Evolutionary conservation across 2,113 vertebrate species (phyloP).

Genomic region (Nicator chloris): DNA sequence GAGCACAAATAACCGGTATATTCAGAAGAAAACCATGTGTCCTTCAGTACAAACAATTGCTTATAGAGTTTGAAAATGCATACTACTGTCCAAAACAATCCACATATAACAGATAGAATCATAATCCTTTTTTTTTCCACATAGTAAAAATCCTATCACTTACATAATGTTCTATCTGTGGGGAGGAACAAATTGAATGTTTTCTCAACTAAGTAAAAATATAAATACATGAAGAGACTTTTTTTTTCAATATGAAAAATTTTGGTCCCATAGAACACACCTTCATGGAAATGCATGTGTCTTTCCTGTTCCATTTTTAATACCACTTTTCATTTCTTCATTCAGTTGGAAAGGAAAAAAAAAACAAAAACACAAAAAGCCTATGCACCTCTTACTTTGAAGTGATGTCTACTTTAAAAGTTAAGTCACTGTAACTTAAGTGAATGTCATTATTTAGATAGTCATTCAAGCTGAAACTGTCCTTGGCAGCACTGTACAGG

Average conservation of each 20-base stretch:
- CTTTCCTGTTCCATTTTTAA: neutral
- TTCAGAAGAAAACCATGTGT: neutral
- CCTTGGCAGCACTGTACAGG: constrained; percentile 39
- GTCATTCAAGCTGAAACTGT: constrained; percentile 56
- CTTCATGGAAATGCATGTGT: neutral
- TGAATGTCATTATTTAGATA: constrained; percentile 1
- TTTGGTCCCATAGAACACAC: neutral
- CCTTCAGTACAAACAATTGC: neutral
- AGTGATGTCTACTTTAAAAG: neutral
- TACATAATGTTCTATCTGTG: neutral
- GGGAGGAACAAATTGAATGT: neutral
- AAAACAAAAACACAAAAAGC: neutral
- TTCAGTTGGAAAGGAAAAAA: neutral
- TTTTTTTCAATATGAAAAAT: neutral
- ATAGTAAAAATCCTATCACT: neutral
- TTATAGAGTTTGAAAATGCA: neutral
- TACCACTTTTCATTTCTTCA: neutral
- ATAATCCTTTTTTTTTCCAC: neutral
- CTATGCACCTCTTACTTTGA: neutral
- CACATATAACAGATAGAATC: neutral
- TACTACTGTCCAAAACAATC: neutral
- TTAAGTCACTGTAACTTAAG: constrained; percentile 3
- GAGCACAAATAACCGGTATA: neutral
- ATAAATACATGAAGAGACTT: neutral
- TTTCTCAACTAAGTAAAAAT: neutral